Evolutionary conservation across 2,113 vertebrate species (phyloP), one percentile per base, ranked within the genome.

Genomic region (Stegostoma tigrinum): DNA sequence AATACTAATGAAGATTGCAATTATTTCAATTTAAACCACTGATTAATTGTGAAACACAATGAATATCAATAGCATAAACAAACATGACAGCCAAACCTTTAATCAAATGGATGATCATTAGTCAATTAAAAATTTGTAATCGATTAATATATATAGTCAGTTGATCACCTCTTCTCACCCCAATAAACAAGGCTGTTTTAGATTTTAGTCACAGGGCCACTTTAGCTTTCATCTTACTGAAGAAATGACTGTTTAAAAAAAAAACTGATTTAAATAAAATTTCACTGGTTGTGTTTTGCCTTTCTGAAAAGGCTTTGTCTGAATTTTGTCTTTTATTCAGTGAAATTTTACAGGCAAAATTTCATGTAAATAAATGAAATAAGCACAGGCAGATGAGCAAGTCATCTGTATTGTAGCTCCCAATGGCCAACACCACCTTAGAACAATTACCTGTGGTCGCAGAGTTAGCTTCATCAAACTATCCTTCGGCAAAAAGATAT

Each of bases 1-100:
- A 72, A 72, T 72, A 95, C 94, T 72, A 72, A 95, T 45, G 94
- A 95, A 95, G 68, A 70, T 67, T 72, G 94, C 94, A 95, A 95
- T 95, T 95, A 95, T 95, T 95, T 95, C 68, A 95, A 95, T 94
- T 94, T 95, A 95, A n/a, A 72, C 67, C 94, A 95, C 68, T 72
- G 94, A 72, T 93, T 93, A 93, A 93, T 95, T 95, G 66, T 72
- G 94, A 95, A 95, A 72, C 94, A 72, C 67, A 72, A 95, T 72
- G 94, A 95, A 95, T 95, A 95, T 45, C 94, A 95, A 95, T 95
- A 72, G 45, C 72, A 95, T 72, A 95, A 72, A 95, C 93, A 95
- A 95, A 48, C 42, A 95, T 95, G 94, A 52, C 67, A 72, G 67
- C 68, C 67, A 95, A 95, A 95, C 94, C 67, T 95, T 95, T 95